Base-by-base conservation (phyloP, 2,888 invertebrate species). In the Bembecia ichneumoniformis region DNA sequence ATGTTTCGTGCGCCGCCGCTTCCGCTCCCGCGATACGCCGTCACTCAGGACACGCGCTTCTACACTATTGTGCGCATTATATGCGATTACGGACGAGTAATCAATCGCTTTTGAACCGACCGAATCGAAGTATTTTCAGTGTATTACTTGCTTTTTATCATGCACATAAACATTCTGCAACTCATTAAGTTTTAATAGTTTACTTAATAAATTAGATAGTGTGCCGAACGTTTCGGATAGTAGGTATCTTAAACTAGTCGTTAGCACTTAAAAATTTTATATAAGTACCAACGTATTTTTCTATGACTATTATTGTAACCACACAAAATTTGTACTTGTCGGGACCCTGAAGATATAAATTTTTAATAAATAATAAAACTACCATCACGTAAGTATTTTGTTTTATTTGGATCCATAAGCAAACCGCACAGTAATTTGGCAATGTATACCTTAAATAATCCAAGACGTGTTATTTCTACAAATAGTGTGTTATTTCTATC, bases 281-380 rank as follows among this genome's bases (percentile, higher is more conserved):
- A 51, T 28, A 28, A 28, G 28, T 28, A 28, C 28, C 28, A 28
- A 28, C 36, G 49, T 58, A 56, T 52, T 59, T 60, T 59, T 61
- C 49, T 58, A 61, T 54, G 46, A 48, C 52, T 28, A 28, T 28
- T 28, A 28, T 28, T 28, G 28, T 28, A 28, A 56, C 56, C 50
- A 49, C 62, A 58, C 51, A 46, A 51, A 47, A 58, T 61, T 57
- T 56, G 60, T 68, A 74, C 66, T 73, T 68, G 63, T 69, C 49
- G 80, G 79, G 80, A 78, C 79, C 79, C 78, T 72, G 55, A 59
- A 57, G 52, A 45, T 28, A 49, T 45, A 51, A 43, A 49, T 46
- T 58, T 59, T 57, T 55, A 55, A 51, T 60, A 56, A 58, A 60
- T 52, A 53, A 66, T 55, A 58, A 61, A 62, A 59, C 58, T 59